Evolutionary conservation across 2,797 vertebrate species (phyloP).

Genomic region (Nasua narica): DNA sequence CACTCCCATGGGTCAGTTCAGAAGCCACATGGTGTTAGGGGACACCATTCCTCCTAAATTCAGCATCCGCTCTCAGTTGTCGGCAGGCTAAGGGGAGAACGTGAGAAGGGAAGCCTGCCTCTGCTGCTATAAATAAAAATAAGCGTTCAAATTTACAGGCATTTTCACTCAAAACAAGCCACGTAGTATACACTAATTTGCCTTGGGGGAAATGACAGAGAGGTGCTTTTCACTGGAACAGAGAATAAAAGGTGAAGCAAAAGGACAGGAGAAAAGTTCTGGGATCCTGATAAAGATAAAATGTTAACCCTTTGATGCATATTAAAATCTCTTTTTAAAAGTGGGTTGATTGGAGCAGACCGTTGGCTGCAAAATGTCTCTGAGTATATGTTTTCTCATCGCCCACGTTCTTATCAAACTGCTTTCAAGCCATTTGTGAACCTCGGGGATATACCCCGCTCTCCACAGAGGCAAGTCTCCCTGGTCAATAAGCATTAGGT

Average conservation of each 20-base stretch:
- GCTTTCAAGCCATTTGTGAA: not conserved
- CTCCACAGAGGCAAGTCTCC: not conserved
- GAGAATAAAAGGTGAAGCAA: not conserved
- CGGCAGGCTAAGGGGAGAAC: not conserved
- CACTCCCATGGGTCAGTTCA: constrained; percentile 9
- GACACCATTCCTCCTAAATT: constrained; percentile 10
- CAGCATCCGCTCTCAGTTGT: not conserved
- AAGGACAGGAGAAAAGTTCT: not conserved
- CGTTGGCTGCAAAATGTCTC: not conserved
- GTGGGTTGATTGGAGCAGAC: not conserved
- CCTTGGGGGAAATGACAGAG: not conserved
- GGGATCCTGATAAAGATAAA: not conserved
- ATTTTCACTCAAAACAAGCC: not conserved
- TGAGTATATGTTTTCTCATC: not conserved
- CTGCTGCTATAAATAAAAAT: not conserved
- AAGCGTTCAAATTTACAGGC: not conserved
- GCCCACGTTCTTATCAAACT: not conserved
- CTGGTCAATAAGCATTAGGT: not conserved
- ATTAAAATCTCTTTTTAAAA: not conserved
- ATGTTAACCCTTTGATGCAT: not conserved
- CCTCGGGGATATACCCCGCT: not conserved
- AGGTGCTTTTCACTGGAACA: not conserved
- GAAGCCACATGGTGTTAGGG: not conserved
- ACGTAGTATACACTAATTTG: not conserved
- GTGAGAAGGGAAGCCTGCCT: not conserved